A percentile compares a stretch with the other conserved stretches of the same genome.
phyloP scores from a whole-genome alignment of 2,113 vertebrate genomes.

The Toxotes jaculatrix region DNA sequence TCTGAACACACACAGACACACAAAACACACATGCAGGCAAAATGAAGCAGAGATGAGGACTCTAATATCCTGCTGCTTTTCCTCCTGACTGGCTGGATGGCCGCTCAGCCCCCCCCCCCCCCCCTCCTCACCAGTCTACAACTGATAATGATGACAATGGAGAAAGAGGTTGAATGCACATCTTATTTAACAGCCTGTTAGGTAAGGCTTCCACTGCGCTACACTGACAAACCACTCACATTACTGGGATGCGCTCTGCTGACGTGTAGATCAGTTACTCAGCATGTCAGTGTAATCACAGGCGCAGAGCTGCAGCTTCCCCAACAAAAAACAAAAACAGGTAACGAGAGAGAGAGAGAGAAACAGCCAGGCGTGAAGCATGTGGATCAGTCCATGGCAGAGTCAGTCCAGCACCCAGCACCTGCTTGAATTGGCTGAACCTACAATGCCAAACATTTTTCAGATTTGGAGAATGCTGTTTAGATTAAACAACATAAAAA shows the following conservation, averaged over 20 bases:
- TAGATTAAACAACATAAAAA: too few species aligned
- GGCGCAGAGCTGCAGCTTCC: neutral
- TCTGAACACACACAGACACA: neutral
- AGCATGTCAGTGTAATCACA: constrained; percentile 37
- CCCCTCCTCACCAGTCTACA: constrained; percentile 3
- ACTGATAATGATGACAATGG: constrained; percentile 52
- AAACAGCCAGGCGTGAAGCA: constrained; percentile 1
- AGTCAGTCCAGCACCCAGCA: neutral
- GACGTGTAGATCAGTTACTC: constrained; percentile 44
- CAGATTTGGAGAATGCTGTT: too few species aligned
- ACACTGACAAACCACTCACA: constrained; percentile 70
- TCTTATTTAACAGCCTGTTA: constrained; percentile 75
- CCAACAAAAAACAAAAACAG: constrained; percentile 7
- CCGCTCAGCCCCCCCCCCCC: neutral
- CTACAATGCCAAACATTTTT: too few species aligned
- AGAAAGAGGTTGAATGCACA: constrained; percentile 56
- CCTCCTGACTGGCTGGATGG: constrained; percentile 11
- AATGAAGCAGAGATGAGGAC: neutral
- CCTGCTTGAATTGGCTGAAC: too few species aligned
- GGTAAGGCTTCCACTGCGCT: constrained; percentile 52
- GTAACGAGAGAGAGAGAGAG: constrained; percentile 13
- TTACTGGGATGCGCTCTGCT: constrained; percentile 53
- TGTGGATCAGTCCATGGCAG: neutral
- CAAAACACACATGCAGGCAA: neutral
- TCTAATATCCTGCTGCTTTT: constrained; percentile 44